Evolutionary conservation across 23 tunicate species (phyloP), one percentile per base, ranked within the genome.

Genomic region (Trididemnum miniatum): DNA sequence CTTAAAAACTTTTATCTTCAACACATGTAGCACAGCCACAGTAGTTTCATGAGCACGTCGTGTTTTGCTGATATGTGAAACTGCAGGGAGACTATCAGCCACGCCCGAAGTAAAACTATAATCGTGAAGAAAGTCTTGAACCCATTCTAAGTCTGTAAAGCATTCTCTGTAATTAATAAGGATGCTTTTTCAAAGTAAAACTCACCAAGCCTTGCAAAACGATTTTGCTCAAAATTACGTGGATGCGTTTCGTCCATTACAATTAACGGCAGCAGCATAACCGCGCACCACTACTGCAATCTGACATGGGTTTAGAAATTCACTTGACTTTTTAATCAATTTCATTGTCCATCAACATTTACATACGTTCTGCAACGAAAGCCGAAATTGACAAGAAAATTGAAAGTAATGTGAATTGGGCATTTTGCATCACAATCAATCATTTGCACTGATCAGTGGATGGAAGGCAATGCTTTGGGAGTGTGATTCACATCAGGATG

Each of bases 281-380:
- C 31, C 75, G 4, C 37, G 5, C 4, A 37, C n/a, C 36, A 69
- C 5, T 3, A 31, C 37, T 29, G 75, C 18, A 28, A n/a, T 69
- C 39, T 69, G 75, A 35, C 75, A 35, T 9, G 75, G n/a, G 38
- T 69, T 69, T 32, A 69, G 31, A 69, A 29, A 31, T 7, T 69
- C 37, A 12, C 9, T 32, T 31, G 75, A 69, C 7, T 31, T 28
- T 32, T 69, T 69, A 3, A 69, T 32, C 36, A 69, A 29, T 12
- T 9, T 32, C 20, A 22, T 22, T 26, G 22, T 62, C 69, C 69
- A 62, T 25, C 4, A 62, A 62, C 20, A 62, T 4, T 4, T 20
- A n/a, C 69, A 62, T 25, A 22, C 22, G 15, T 62, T 62, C 69
- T 62, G 69, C 69, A 9, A 62, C 4, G 26, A 62, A 62, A 15